phyloP scores from a whole-genome alignment of 2,113 vertebrate genomes.

The Prietella phreatophila region DNA sequence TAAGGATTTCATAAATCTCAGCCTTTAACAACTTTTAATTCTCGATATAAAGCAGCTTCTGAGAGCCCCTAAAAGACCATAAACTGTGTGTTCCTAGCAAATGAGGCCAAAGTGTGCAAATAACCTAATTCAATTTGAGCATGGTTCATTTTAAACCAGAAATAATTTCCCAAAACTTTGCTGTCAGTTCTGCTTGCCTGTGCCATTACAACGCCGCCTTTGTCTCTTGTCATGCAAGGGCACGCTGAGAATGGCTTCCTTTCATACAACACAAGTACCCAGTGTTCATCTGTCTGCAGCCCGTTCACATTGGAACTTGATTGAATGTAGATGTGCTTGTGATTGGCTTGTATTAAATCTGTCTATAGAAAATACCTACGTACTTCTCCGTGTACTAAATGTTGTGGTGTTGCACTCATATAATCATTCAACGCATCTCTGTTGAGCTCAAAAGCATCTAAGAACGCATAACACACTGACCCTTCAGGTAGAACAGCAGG shows the following conservation, averaged over 20 bases:
- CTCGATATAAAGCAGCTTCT: conserved; percentile 8
- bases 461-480: background rate
- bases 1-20: background rate
- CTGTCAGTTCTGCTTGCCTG: conserved; percentile 31
- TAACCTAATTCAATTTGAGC: conserved; percentile 55
- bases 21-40: conserved; percentile 9
- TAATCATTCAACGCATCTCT: background rate
- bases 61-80: background rate
- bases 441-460: background rate
- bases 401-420: background rate
- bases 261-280: conserved; percentile 29
- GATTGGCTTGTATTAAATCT: background rate
- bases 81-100: conserved; percentile 56
- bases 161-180: conserved; percentile 50
- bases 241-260: conserved; percentile 23
- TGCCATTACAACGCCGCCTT: conserved; percentile 36
- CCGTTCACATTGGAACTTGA: background rate
- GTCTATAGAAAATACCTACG: background rate
- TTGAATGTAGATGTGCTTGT: background rate
- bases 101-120: conserved; percentile 55
- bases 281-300: conserved; percentile 30
- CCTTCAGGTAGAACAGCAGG: background rate
- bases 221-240: conserved; percentile 44
- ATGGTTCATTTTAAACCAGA: conserved; percentile 40
- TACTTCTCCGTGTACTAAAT: background rate